These are phyloP conservation scores for Diabrotica undecimpunctata DNA, from an alignment of 1,140 invertebrate genomes.

Conservation along the genomic window DNA sequence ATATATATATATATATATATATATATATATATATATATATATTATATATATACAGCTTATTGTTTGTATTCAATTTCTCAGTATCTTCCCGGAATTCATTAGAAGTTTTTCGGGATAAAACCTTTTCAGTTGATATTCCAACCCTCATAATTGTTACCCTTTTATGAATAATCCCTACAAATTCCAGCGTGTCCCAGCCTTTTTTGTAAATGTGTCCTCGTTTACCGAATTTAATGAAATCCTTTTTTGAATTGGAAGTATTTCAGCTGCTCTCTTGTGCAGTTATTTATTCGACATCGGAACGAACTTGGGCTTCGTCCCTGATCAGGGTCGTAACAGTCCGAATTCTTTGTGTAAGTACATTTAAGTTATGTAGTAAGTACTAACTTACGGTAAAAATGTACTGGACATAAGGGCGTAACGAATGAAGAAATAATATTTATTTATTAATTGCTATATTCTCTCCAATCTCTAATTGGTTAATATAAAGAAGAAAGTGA, in stretches of 20 bases:
- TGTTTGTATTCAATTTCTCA: not conserved
- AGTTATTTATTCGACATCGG: not conserved
- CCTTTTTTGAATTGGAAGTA: slow-evolving; percentile 1
- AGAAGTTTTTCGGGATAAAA: not conserved
- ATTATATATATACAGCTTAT: no score
- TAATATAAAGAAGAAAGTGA: no score
- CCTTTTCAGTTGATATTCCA: not conserved
- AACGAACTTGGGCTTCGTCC: not conserved
- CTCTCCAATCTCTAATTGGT: no score
- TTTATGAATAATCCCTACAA: not conserved
- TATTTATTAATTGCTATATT: no score
- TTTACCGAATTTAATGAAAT: not conserved
- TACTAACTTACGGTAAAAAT: no score
- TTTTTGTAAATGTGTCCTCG: slow-evolving; percentile 2
- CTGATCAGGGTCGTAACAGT: no score
- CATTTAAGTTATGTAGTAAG: no score
- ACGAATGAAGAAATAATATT: no score
- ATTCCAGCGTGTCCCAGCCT: not conserved
- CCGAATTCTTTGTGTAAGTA: no score
- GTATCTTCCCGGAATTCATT: not conserved
- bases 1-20: no score
- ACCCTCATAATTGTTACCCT: not conserved
- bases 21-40: no score
- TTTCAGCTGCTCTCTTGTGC: not conserved
- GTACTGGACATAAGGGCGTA: no score